These are phyloP conservation scores for Sinella curviseta DNA, from an alignment of 1,140 invertebrate species.

Conservation along the genomic window DNA sequence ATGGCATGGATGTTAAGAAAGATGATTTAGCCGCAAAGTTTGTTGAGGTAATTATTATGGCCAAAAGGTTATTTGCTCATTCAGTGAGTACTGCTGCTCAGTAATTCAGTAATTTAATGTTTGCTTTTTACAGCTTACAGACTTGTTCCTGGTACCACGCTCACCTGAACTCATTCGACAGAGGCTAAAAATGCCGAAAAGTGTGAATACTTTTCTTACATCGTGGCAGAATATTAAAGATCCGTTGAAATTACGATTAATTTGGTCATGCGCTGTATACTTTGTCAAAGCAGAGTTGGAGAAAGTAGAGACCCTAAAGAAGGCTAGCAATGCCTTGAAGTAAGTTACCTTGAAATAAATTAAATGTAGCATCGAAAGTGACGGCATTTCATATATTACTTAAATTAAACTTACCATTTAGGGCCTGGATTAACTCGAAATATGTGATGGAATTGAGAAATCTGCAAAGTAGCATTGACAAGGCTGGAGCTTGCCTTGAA, in stretches of 20 bases:
- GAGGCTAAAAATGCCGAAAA: slow-evolving; percentile 35
- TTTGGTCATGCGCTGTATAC: slow-evolving; percentile 39
- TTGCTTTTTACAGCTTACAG: slow-evolving; percentile 2
- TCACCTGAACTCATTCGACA: slow-evolving; percentile 7
- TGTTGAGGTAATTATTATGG: slow-evolving; percentile 26
- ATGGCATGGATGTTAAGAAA: slow-evolving; percentile 31
- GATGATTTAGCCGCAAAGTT: slow-evolving; percentile 34
- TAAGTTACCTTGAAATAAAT: slow-evolving; percentile 18
- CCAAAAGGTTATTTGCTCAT: background rate
- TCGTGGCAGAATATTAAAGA: slow-evolving; percentile 9
- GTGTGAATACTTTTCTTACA: slow-evolving; percentile 34
- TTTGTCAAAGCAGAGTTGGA: slow-evolving; percentile 38
- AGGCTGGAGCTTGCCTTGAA: slow-evolving; percentile 13
- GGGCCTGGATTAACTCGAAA: slow-evolving; percentile 7
- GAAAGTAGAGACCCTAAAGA: slow-evolving; percentile 28
- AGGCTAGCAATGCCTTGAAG: slow-evolving; percentile 32
- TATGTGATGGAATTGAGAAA: background rate
- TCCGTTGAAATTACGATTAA: slow-evolving; percentile 4
- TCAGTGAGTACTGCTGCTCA: background rate
- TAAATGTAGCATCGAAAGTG: background rate
- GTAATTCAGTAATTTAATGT: background rate
- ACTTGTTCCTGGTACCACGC: slow-evolving; percentile 38
- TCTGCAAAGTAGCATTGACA: slow-evolving; percentile 20
- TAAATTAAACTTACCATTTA: background rate
- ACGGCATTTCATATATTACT: background rate